Evolutionary conservation across 2,113 vertebrate species (phyloP), one percentile per base, ranked within the genome.

Genomic region (Hemicordylus capensis): DNA sequence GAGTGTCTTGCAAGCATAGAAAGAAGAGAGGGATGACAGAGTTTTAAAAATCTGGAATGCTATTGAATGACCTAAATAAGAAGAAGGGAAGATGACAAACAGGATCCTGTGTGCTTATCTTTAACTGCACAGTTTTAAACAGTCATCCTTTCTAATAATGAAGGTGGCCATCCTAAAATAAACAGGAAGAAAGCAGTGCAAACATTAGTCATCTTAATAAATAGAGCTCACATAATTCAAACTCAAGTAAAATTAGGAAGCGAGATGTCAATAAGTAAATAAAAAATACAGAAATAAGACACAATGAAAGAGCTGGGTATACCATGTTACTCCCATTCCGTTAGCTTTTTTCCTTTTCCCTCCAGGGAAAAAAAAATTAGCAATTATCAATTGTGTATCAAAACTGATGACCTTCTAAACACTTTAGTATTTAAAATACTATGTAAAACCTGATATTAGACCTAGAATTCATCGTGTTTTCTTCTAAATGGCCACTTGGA

Each of bases 381-480:
- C 11, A 12, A 78, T 72, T 61, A 46, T 26, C 61, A 67, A 63
- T 61, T 61, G 56, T 73, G 20, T 44, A 24, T 80, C 42, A 39
- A 58, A 85, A 85, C 9, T 31, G 44, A 24, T 37, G 54, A 72
- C 42, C 48, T 59, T 73, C 63, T 61, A 46, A 72, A 78, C 22
- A 61, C 39, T 72, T 39, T 4, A 39, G 59, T 87, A 92, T 85
- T 91, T 84, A 85, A 90, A 89, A 70, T 4, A 80, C 0, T 75
- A 44, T 83, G 26, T 88, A 87, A 87, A 81, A 70, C 37, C 81
- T 76, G 75, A 80, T 61, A 66, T 80, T 66, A 82, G 5, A 84
- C 39, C 78, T 96, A 99, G 9, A 99, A 95, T 91, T 99, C 99
- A 89, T 99, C 98, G 0, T 80, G 98, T 46, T 92, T 94, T 95